phyloP scores from a whole-genome alignment of 23 tunicate genomes.

The Trididemnum clinides region DNA sequence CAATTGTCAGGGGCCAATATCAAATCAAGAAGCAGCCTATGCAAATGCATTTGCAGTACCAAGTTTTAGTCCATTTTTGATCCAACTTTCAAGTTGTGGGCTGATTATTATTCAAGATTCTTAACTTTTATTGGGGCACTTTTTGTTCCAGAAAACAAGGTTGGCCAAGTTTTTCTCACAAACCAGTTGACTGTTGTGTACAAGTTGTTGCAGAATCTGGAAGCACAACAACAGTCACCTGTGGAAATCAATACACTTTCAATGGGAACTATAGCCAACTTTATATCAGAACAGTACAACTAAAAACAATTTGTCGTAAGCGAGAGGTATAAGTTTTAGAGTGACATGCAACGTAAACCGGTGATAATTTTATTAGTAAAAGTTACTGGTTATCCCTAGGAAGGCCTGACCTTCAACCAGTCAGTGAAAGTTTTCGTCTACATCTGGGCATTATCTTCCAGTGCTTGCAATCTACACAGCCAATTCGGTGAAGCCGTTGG shows the following conservation, averaged over 20 bases:
- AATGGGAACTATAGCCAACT: not conserved
- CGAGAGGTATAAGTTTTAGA: slow-evolving; percentile 44
- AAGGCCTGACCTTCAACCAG: not conserved
- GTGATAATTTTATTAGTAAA: slow-evolving; percentile 17
- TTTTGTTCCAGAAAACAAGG: slow-evolving; percentile 7
- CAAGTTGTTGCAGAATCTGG: not conserved
- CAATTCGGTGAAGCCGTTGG: not conserved
- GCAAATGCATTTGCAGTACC: slow-evolving; percentile 1
- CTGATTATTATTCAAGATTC: slow-evolving; percentile 22
- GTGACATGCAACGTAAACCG: slow-evolving; percentile 41
- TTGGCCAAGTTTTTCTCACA: slow-evolving; percentile 36
- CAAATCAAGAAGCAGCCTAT: too few species aligned
- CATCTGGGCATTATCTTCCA: slow-evolving; percentile 19
- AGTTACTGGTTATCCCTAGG: not conserved
- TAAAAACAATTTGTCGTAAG: slow-evolving; percentile 40
- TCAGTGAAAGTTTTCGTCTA: not conserved
- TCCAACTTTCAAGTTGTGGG: slow-evolving; percentile 25
- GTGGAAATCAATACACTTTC: not conserved
- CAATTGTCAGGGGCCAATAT: too few species aligned
- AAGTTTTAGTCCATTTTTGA: slow-evolving; percentile 20
- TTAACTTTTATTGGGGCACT: slow-evolving; percentile 29
- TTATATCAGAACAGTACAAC: slow-evolving; percentile 30
- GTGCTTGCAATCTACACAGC: slow-evolving; percentile 18
- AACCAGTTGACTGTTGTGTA: slow-evolving; percentile 1
- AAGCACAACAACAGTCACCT: slow-evolving; percentile 2